Base-by-base conservation (phyloP, 2,888 invertebrate species). In the Troides helena region DNA sequence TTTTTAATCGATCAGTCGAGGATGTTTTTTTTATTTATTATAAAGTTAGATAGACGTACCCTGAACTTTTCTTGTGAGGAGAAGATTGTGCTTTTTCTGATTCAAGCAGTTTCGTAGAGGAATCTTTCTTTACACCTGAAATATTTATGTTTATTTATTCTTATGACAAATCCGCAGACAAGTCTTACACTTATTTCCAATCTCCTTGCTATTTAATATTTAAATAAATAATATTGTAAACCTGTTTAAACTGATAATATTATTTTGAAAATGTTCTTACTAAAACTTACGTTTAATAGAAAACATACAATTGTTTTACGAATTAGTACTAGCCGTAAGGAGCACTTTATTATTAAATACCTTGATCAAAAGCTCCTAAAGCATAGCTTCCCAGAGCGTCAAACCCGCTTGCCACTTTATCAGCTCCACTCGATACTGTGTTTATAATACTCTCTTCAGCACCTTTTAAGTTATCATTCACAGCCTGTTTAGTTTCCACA, bases 361-460 rank as follows among this genome's bases (percentile, higher is more conserved):
- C 93, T 90, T 92, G 92, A 69, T 92, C 92, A 75, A 91, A 89
- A 78, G 87, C 85, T 76, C 92, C 90, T 77, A 91, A 90, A 62
- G 92, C 88, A 5, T 90, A 88, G 78, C 85, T 91, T 74, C 92
- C 92, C 80, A 92, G 84, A 81, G 91, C 88, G 73, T 91, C 92
- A 70, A 92, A 82, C 77, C 80, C 90, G 81, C 85, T 91, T 1
- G 92, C 88, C 70, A 93, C 88, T 30, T 83, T 85, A 72, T 93
- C 92, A 1, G 89, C 82, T 76, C 91, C 92, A 39, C 79, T 84
- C 2, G 83, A 70, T n/a, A 84, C 81, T 6, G 84, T 78, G 3
- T 84, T 88, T 2, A 78, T 74, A 14, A 82, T 81, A 17, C 77
- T 80, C 50, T 85, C 77, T 46, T 83, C 86, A 21, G 83, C 80